Percentiles rank a stretch among this genome's conserved stretches.
These are phyloP conservation scores for Dipodomys spectabilis DNA, from an alignment of 2,113 vertebrate species.

Conservation along the genomic window DNA sequence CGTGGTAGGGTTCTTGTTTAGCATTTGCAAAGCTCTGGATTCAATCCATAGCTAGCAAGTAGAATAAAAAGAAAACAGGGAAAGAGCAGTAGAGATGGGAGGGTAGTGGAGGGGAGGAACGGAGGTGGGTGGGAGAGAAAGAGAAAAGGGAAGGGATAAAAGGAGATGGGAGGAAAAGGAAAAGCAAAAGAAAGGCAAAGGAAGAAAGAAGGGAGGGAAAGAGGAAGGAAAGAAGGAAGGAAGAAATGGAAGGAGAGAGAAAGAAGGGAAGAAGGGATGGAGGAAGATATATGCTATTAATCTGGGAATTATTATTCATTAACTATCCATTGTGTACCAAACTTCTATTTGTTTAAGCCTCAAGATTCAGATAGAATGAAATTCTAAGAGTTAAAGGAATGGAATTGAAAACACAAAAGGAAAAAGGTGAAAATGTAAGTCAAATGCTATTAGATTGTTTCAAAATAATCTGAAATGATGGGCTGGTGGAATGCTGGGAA, in stretches of 20 bases:
- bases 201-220: background rate
- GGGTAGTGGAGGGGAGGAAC: too few relatives aligned
- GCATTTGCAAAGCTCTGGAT: background rate
- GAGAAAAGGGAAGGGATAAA: background rate
- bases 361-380: conserved; percentile 9
- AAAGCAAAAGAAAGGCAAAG: too few relatives aligned
- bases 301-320: background rate
- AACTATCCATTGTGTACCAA: background rate
- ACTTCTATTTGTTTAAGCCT: background rate
- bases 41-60: background rate
- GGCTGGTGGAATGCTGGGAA: background rate
- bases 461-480: background rate
- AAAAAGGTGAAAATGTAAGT: background rate
- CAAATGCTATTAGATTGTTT: background rate
- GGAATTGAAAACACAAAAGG: conserved; percentile 11
- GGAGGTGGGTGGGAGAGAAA: too few relatives aligned
- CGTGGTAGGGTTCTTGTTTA: background rate
- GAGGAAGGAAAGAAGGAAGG: background rate
- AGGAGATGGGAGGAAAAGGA: too few relatives aligned
- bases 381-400: background rate
- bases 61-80: background rate
- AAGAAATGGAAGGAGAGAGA: background rate
- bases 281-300: too few relatives aligned
- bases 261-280: background rate
- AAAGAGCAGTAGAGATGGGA: background rate